These are phyloP conservation scores for Lepus timidus DNA, from an alignment of 2,113 vertebrate genomes.

Conservation along the genomic window DNA sequence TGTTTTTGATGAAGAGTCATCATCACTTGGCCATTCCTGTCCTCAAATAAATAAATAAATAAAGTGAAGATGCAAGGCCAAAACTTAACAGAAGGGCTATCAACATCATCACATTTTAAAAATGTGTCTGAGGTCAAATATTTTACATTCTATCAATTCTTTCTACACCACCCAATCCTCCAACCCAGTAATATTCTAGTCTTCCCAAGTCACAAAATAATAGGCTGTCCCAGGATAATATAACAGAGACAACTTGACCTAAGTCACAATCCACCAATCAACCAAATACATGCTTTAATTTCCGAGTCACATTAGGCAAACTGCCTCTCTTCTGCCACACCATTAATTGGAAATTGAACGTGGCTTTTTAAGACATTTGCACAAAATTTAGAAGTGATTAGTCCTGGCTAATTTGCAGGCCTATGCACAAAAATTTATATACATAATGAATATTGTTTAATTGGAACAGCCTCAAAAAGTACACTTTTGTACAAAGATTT, in stretches of 20 bases:
- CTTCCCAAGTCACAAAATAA: slow-evolving; percentile 32
- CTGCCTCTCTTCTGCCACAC: background rate
- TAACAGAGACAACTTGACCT: slow-evolving; percentile 8
- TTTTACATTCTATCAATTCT: slow-evolving; percentile 57
- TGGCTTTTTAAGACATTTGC: slow-evolving; percentile 46
- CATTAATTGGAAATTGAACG: slow-evolving; percentile 57
- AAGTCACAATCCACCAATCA: background rate
- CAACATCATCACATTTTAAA: slow-evolving; percentile 67
- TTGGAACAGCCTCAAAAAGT: slow-evolving; percentile 27
- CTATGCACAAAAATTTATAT: background rate
- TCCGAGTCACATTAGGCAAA: slow-evolving; percentile 52
- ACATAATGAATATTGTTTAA: background rate
- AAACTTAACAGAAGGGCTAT: slow-evolving; percentile 69
- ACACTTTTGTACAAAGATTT: background rate
- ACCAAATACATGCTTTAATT: background rate
- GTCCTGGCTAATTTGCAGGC: background rate
- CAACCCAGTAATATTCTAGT: background rate
- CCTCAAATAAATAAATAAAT: slow-evolving; percentile 36
- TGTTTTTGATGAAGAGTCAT: slow-evolving; percentile 76
- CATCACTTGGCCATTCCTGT: slow-evolving; percentile 74
- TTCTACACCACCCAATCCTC: slow-evolving; percentile 47
- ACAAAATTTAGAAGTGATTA: slow-evolving; percentile 57
- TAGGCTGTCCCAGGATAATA: background rate
- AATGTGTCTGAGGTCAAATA: slow-evolving; percentile 65
- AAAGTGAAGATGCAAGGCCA: slow-evolving; percentile 60